Evolutionary conservation across 1,140 invertebrate species (phyloP).

Genomic region (Oncopodura yosiiana): DNA sequence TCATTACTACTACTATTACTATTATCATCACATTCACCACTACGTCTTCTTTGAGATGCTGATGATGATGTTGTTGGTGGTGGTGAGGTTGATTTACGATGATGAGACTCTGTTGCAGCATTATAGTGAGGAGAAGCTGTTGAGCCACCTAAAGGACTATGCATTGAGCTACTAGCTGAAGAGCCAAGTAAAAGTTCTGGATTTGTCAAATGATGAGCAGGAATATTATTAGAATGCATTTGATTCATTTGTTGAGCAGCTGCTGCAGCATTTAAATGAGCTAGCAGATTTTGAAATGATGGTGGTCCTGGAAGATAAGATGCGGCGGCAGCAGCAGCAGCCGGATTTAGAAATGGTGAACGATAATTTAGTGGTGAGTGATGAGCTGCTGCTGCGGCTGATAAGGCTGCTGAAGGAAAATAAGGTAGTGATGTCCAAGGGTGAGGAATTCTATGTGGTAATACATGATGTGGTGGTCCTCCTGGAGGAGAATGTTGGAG

Average conservation of each 20-base stretch:
- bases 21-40: conserved; percentile 9
- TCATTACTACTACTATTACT: conserved; percentile 10
- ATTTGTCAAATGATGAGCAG: conserved; percentile 43
- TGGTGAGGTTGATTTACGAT: conserved; percentile 44
- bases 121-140: conserved; percentile 20
- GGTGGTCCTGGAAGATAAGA: conserved; percentile 37
- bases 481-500: conserved; percentile 55
- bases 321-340: conserved; percentile 35
- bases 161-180: conserved; percentile 26
- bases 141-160: conserved; percentile 22
- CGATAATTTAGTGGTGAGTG: conserved; percentile 28
- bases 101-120: not conserved
- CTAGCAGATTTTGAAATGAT: conserved; percentile 75
- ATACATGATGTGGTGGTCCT: conserved; percentile 37
- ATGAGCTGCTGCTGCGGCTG: conserved; percentile 20
- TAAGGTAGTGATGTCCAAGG: conserved; percentile 40
- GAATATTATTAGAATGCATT: conserved; percentile 40
- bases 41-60: not conserved
- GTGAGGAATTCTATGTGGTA: conserved; percentile 47
- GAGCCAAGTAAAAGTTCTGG: conserved; percentile 36
- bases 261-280: conserved; percentile 51
- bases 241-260: conserved; percentile 36
- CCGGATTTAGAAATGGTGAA: conserved; percentile 30
- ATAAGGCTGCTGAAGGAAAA: conserved; percentile 17
- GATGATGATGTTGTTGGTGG: conserved; percentile 43